Conservation (phyloP, 2,888 invertebrate genomes). For the Nyleta sp. region DNA sequence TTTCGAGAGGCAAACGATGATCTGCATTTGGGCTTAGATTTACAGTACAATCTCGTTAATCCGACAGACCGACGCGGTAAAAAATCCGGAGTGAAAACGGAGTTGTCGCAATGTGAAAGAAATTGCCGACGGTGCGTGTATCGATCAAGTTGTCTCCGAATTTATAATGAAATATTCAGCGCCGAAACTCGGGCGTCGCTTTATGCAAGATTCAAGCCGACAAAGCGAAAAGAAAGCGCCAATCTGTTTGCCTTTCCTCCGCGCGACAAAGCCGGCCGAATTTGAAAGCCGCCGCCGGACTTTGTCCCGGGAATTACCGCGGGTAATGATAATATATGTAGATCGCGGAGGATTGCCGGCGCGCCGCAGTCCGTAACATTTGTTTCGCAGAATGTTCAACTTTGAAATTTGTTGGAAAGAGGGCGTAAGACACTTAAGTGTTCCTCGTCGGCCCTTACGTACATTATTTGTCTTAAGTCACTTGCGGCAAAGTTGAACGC, state of each 20-base stretch:
- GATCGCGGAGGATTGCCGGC: conserved; percentile 19
- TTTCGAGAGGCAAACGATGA: too few relatives aligned
- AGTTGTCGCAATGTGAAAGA: too few relatives aligned
- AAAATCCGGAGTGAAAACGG: too few relatives aligned
- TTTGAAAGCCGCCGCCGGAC: conserved; percentile 13
- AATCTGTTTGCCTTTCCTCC: conserved; percentile 1
- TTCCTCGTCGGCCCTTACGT: conserved; percentile 37
- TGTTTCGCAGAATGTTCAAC: conserved; percentile 25
- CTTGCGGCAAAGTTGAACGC: conserved; percentile 53
- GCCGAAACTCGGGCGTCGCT: too few relatives aligned
- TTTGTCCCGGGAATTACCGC: conserved; percentile 29
- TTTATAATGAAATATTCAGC: too few relatives aligned
- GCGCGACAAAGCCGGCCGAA: conserved; percentile 15
- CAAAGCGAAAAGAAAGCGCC: too few relatives aligned
- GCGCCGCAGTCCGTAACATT: conserved; percentile 29
- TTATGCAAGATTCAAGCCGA: too few relatives aligned
- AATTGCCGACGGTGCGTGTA: too few relatives aligned
- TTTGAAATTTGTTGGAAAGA: conserved; percentile 27
- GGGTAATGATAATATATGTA: conserved; percentile 44
- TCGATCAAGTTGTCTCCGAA: too few relatives aligned
- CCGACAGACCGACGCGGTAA: too few relatives aligned
- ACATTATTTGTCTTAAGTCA: conserved; percentile 53
- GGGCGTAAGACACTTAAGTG: conserved; percentile 35
- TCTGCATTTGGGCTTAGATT: too few relatives aligned
- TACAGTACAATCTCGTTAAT: too few relatives aligned